Evolutionary conservation across 1,140 invertebrate species (phyloP), one percentile per base, ranked within the genome.

Genomic region (Drosophila repletoides): DNA sequence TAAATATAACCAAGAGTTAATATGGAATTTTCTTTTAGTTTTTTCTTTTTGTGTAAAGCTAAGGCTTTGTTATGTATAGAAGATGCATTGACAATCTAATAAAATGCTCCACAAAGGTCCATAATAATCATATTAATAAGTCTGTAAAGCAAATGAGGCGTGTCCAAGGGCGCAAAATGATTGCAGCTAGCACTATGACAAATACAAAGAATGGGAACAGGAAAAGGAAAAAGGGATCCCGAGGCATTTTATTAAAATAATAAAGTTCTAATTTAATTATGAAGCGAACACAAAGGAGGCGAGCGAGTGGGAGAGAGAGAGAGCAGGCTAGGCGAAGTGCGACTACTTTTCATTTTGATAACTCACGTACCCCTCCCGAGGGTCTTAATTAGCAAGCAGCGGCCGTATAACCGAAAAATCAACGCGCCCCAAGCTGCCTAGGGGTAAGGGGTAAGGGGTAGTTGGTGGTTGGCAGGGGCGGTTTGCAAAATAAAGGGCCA

Each of bases 201-300:
- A 49, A 36, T 38, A 17, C 36, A 45, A 9, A 17, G 26, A 36
- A 41, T 53, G 17, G 29, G 14, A 34, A 28, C 2, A 40, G 28
- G 24, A 33, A 14, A 45, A 9, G 9, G 33, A 69, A 66, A 43
- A 66, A 45, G 64, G 60, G 60, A 61, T 48, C 79, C 76, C 58
- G 58, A 68, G 71, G 63, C 80, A 61, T 65, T 84, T 84, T 84
- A 86, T 84, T 79, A 84, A 86, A 84, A 84, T 86, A 84, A 84
- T 84, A 84, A 84, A 86, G 80, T 84, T 84, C 72, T 84, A 84
- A 84, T 84, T 84, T 86, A 84, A 84, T 84, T 84, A 84, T 75
- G 72, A 56, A 65, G 46, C 33, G 41, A 64, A 41, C 38, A 53
- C 59, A 69, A 68, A 69, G 64, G 36, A 38, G 12, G 12, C 31